Base-by-base conservation (phyloP, 1,140 invertebrate genomes). In the Drosophila tsacasi region DNA sequence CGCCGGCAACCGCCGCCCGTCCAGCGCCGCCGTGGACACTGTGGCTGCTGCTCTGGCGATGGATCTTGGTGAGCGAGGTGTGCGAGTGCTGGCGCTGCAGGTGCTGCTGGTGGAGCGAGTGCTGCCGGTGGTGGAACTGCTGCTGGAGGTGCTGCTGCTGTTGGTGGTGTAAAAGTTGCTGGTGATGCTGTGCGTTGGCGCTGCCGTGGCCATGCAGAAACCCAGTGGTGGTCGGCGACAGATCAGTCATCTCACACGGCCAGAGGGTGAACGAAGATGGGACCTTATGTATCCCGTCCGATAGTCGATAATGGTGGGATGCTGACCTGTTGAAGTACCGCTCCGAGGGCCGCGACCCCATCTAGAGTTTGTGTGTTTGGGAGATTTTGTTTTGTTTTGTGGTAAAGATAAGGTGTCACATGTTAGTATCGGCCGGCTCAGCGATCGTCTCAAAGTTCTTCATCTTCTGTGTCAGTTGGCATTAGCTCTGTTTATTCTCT, bases 261-360 rank as follows among this genome's bases (percentile, higher is more conserved):
- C 92, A 87, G 97, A 98, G 44, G 97, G 97, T 85, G 97, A 98
- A 55, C 97, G 95, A 83, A 98, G 94, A 93, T 98, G 97, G 62
- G 97, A 97, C 83, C 97, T 95, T 91, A 98, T 98, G 93, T 98
- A 97, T 67, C 97, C 97, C 52, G 97, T 98, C 87, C 97, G 95
- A 94, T 97, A 97, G 94, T 97, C 93, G 81, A 93, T 93, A 93
- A 92, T 93, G 91, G 91, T 93, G 89, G 93, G 93, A 93, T 91
- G 93, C 83, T 92, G 93, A 92, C 93, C 93, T 87, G 83, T 81
- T 92, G 91, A 84, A 85, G 91, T 91, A 89, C 92, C 92, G 92
- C 89, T 91, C 91, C 91, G 92, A 91, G 92, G 92, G 91, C 92
- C 92, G 82, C 92, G 92, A 92, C 92, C 92, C 92, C 92, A 93